A percentile compares a stretch with the other conserved stretches of the same genome.
Conservation (phyloP, 2,888 invertebrate species). For the Ceraclea dissimilis region DNA sequence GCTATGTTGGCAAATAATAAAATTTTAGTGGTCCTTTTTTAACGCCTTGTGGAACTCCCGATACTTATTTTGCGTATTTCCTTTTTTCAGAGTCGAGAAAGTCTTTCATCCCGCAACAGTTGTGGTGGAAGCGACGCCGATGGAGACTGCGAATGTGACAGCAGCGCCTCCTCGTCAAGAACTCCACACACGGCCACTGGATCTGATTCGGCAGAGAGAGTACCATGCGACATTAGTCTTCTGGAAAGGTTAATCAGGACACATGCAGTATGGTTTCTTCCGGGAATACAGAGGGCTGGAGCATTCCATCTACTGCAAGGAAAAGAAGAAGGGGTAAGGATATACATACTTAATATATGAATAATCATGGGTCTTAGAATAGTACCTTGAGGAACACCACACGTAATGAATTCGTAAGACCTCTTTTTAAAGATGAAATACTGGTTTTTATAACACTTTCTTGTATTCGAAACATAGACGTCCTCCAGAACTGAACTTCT, state of each 20-base stretch:
- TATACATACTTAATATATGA: neutral
- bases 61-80: neutral
- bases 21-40: too few relatives aligned
- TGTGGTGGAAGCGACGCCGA: constrained; percentile 51
- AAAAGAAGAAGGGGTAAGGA: constrained; percentile 80
- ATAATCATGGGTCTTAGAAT: neutral
- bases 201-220: constrained; percentile 57
- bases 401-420: too few relatives aligned
- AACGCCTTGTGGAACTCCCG: too few relatives aligned
- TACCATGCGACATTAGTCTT: constrained; percentile 76
- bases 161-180: constrained; percentile 42
- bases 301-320: constrained; percentile 91
- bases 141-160: constrained; percentile 45
- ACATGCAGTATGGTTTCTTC: constrained; percentile 93
- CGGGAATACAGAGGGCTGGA: constrained; percentile 86
- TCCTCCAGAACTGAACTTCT: too few relatives aligned
- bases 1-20: too few relatives aligned
- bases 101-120: constrained; percentile 57
- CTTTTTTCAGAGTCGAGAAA: constrained; percentile 53
- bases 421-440: neutral
- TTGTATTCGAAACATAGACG: too few relatives aligned
- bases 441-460: neutral
- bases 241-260: constrained; percentile 83
- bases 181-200: constrained; percentile 34
- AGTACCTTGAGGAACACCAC: neutral